phyloP scores from a whole-genome alignment of 2,113 vertebrate species.

The Aphelocoma coerulescens region DNA sequence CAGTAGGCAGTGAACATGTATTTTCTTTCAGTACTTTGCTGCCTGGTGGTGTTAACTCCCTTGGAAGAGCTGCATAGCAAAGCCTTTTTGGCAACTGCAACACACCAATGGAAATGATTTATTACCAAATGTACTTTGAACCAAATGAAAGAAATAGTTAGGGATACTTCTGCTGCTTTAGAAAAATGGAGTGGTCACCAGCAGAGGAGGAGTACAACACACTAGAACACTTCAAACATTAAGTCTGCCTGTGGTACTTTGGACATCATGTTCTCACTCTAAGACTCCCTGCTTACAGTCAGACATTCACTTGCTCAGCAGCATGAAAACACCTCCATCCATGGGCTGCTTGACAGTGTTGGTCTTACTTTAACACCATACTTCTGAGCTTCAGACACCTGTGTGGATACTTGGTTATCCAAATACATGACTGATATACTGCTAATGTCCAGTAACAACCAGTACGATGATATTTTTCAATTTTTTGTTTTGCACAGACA shows the following conservation, averaged over 20 bases:
- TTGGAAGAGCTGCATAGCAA: not conserved
- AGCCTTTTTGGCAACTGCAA: not conserved
- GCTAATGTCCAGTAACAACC: not conserved
- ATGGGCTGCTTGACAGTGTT: not conserved
- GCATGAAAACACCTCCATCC: not conserved
- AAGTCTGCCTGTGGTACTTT: not conserved
- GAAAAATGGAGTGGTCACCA: not conserved
- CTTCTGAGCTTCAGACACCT: not conserved
- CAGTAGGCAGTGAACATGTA: rapidly evolving
- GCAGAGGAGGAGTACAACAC: not conserved
- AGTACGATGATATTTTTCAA: not conserved
- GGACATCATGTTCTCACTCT: not conserved
- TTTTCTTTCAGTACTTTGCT: not conserved
- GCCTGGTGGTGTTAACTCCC: not conserved
- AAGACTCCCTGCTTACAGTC: not conserved
- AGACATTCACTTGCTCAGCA: not conserved
- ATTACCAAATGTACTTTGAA: not conserved
- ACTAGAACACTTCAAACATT: not conserved
- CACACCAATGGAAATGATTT: not conserved
- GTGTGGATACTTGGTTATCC: not conserved
- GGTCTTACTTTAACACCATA: not conserved
- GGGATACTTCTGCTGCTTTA: not conserved
- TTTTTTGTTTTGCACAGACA: not conserved
- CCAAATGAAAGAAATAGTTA: not conserved
- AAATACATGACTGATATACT: not conserved